These are phyloP conservation scores for Nyleta sp. DNA, from an alignment of 2,888 invertebrate species.

Conservation along the genomic window DNA sequence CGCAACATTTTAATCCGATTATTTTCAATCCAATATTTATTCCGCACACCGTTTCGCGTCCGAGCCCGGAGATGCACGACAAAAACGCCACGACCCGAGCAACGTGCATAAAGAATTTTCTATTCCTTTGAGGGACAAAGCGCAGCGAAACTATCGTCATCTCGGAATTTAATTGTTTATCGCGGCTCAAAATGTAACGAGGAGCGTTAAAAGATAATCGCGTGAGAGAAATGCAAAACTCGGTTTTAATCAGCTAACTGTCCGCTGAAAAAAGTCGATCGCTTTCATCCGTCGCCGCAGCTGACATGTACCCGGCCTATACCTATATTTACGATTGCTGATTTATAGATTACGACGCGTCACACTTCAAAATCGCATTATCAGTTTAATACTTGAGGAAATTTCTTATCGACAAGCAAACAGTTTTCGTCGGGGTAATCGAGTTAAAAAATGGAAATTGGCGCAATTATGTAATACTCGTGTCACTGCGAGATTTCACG, in stretches of 20 bases:
- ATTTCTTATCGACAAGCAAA: slow-evolving; percentile 13
- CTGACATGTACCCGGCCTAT: not conserved
- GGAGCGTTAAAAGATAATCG: slow-evolving; percentile 5
- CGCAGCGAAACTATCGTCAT: too few relatives aligned
- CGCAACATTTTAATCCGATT: slow-evolving; percentile 11
- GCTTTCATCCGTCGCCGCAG: slow-evolving; percentile 1
- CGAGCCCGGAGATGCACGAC: not conserved
- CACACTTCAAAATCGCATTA: slow-evolving; percentile 27
- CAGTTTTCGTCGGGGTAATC: slow-evolving; percentile 4
- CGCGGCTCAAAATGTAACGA: not conserved
- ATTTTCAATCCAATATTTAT: slow-evolving; percentile 13
- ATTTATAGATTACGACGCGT: slow-evolving; percentile 37
- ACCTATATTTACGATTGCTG: slow-evolving; percentile 29
- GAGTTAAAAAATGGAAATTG: slow-evolving; percentile 3
- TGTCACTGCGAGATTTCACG: not conserved
- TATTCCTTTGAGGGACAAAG: too few relatives aligned
- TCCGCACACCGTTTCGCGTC: not conserved
- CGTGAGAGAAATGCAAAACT: slow-evolving; percentile 6
- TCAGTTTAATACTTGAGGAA: slow-evolving; percentile 11
- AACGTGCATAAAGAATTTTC: too few relatives aligned
- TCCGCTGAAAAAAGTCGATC: slow-evolving; percentile 5
- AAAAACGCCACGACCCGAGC: not conserved
- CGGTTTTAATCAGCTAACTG: slow-evolving; percentile 12
- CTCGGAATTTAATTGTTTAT: slow-evolving; percentile 2
- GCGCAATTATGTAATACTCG: slow-evolving; percentile 1